Conservation (phyloP, 2,888 invertebrate genomes). For the Chloroclysta siterata region DNA sequence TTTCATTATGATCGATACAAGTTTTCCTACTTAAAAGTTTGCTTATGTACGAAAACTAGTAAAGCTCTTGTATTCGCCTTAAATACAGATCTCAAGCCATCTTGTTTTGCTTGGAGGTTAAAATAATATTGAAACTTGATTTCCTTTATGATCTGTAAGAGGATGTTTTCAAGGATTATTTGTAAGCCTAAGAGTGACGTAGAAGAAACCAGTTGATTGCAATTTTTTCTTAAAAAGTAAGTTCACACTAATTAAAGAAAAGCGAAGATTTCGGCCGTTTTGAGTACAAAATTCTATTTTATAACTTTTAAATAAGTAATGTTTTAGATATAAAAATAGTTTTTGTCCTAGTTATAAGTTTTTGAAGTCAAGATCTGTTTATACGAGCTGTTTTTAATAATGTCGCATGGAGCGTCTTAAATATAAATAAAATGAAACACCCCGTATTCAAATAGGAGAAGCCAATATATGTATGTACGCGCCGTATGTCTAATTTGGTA, state of each 20-base stretch:
- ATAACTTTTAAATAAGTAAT: slow-evolving; percentile 41
- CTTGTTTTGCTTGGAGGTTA: background rate
- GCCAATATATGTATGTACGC: too few relatives aligned
- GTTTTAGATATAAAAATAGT: slow-evolving; percentile 50
- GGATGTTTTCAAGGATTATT: too few relatives aligned
- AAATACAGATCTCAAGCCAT: background rate
- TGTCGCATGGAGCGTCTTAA: slow-evolving; percentile 4
- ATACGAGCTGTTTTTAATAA: slow-evolving; percentile 12
- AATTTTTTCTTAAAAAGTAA: slow-evolving; percentile 8
- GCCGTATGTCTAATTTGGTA: too few relatives aligned
- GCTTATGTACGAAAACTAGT: too few relatives aligned
- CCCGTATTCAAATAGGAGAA: too few relatives aligned
- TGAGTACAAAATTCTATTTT: slow-evolving; percentile 79
- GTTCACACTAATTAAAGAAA: slow-evolving; percentile 23
- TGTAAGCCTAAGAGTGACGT: background rate
- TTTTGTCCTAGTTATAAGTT: slow-evolving; percentile 41
- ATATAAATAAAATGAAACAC: background rate
- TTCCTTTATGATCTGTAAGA: too few relatives aligned
- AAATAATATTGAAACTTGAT: too few relatives aligned
- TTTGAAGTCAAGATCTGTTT: slow-evolving; percentile 40
- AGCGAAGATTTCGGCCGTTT: slow-evolving; percentile 60
- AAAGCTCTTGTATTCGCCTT: too few relatives aligned
- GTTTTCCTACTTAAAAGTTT: too few relatives aligned
- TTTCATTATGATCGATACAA: too few relatives aligned
- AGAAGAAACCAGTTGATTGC: background rate